A percentile compares a stretch with the other conserved stretches of the same genome.
Evolutionary conservation across 2,113 vertebrate species (phyloP).

Genomic region (Atherinomorus stipes): DNA sequence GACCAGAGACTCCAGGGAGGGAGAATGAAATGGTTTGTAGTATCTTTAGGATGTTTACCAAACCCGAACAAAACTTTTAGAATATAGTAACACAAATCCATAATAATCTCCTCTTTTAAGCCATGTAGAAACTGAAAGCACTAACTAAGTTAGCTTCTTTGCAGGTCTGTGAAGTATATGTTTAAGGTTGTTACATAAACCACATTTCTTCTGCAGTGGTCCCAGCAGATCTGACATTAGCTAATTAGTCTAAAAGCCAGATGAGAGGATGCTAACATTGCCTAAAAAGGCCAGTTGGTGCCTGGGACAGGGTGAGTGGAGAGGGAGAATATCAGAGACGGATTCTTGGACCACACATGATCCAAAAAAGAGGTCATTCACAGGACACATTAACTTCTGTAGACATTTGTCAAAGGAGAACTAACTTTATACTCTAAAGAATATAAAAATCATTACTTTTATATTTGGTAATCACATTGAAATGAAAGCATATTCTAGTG

Average conservation of each 20-base stretch:
- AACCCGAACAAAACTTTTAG: conserved; percentile 5
- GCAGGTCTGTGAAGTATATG: not conserved
- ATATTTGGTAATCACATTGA: not conserved
- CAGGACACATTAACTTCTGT: conserved; percentile 37
- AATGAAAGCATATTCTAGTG: not conserved
- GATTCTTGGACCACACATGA: conserved; percentile 66
- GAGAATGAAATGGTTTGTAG: conserved; percentile 29
- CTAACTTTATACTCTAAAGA: not conserved
- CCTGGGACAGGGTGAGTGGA: conserved; percentile 43
- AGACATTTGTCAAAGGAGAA: conserved; percentile 13
- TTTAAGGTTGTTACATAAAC: conserved; percentile 11
- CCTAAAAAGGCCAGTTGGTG: conserved; percentile 77
- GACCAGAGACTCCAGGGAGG: not conserved
- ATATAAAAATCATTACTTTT: not conserved
- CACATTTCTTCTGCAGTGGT: conserved; percentile 23
- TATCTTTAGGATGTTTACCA: conserved; percentile 13
- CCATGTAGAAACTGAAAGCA: not conserved
- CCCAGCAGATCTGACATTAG: conserved; percentile 50
- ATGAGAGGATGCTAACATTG: conserved; percentile 73
- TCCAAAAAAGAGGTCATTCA: conserved; percentile 49
- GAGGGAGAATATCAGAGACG: conserved; percentile 30
- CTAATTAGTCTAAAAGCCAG: conserved; percentile 60
- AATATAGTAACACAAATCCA: conserved; percentile 4
- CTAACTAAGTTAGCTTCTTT: conserved; percentile 8
- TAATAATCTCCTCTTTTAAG: not conserved